A percentile compares a stretch with the other conserved stretches of the same genome.
phyloP scores from a whole-genome alignment of 1,140 invertebrate genomes.

The Drosophila lacertosa region DNA sequence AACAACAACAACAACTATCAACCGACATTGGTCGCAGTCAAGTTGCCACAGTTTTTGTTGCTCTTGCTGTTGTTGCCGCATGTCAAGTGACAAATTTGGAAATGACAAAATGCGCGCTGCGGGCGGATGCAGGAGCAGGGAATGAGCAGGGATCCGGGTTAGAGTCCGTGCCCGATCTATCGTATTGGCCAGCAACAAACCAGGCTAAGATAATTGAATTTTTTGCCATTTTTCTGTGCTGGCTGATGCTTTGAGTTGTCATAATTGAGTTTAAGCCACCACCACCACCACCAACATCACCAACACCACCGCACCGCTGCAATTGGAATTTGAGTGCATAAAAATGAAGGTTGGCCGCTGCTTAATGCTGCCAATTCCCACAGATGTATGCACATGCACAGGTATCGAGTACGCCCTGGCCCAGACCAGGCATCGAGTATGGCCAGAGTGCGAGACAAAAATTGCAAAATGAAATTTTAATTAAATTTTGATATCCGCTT shows the following conservation, averaged over 20 bases:
- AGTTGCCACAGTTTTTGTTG: slow-evolving; percentile 30
- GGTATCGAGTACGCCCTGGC: not conserved
- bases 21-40: not conserved
- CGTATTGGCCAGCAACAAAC: slow-evolving; percentile 29
- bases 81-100: slow-evolving; percentile 81
- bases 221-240: slow-evolving; percentile 41
- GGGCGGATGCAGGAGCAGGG: not conserved
- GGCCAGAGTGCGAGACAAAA: slow-evolving; percentile 40
- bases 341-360: slow-evolving; percentile 22
- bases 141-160: too few relatives aligned
- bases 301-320: slow-evolving; percentile 13
- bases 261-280: slow-evolving; percentile 73
- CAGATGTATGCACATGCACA: too few relatives aligned
- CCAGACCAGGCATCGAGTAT: not conserved
- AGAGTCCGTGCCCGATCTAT: not conserved
- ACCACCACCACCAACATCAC: slow-evolving; percentile 15
- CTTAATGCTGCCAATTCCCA: slow-evolving; percentile 39
- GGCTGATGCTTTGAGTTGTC: slow-evolving; percentile 48
- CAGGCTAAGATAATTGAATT: slow-evolving; percentile 68
- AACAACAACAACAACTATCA: slow-evolving; percentile 3
- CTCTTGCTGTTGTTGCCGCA: slow-evolving; percentile 47
- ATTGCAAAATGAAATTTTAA: slow-evolving; percentile 82
- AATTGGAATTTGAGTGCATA: slow-evolving; percentile 60
- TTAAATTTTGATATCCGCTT: slow-evolving; percentile 79
- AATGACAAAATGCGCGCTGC: slow-evolving; percentile 66